Percentiles rank a stretch among this genome's conserved stretches.
Evolutionary conservation across 2,113 vertebrate genomes (phyloP).

Genomic region (Seriola quinqueradiata): DNA sequence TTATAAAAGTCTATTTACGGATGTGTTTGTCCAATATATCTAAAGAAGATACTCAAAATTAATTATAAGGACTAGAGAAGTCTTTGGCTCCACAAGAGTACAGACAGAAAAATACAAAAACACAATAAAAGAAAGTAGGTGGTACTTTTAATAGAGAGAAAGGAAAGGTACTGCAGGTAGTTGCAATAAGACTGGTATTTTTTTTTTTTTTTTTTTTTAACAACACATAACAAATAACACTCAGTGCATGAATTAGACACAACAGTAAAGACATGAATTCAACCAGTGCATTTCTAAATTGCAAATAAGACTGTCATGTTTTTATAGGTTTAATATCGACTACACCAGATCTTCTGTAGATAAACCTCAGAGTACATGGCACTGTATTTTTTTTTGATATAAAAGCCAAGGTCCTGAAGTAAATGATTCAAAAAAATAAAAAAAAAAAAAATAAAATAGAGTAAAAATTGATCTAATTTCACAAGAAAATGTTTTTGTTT

Average conservation of each 20-base stretch:
- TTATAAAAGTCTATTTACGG: conserved; percentile 83
- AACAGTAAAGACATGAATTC: conserved; percentile 41
- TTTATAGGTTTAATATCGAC: conserved; percentile 4
- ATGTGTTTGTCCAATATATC: conserved; percentile 81
- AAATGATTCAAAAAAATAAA: conserved; percentile 1
- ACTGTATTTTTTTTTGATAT: conserved; percentile 77
- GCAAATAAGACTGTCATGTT: conserved; percentile 7
- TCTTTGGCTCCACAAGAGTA: conserved; percentile 58
- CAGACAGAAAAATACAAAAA: conserved; percentile 27
- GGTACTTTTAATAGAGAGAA: conserved; percentile 28
- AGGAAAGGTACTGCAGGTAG: background rate
- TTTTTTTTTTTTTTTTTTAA: background rate
- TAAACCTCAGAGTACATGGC: conserved; percentile 71
- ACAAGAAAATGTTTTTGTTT: conserved; percentile 21
- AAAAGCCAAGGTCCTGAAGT: conserved; percentile 81
- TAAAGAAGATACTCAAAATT: conserved; percentile 80
- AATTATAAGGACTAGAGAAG: conserved; percentile 29
- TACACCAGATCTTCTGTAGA: conserved; percentile 82
- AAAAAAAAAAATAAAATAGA: background rate
- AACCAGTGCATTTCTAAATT: conserved; percentile 23
- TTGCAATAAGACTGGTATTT: conserved; percentile 20
- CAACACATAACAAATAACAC: conserved; percentile 36
- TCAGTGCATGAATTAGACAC: conserved; percentile 26
- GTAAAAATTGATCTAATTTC: background rate
- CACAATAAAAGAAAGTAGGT: conserved; percentile 12